A percentile compares a stretch with the other conserved stretches of the same genome.
phyloP scores from a whole-genome alignment of 2,888 invertebrate genomes.

The Trichopria drosophilae region DNA sequence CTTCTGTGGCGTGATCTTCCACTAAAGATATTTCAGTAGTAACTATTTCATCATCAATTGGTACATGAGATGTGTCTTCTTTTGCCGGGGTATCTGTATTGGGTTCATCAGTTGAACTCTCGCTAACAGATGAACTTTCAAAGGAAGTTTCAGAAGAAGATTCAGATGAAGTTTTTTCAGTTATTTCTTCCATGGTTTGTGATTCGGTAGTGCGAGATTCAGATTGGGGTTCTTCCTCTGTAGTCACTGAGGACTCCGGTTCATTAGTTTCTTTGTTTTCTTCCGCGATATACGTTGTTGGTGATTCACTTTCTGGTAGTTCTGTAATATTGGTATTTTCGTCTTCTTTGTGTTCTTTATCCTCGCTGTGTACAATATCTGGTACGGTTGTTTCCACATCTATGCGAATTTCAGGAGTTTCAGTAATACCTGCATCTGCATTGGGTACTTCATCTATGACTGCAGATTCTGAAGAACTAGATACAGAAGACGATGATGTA shows the following conservation, averaged over 20 bases:
- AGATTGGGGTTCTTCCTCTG: not conserved
- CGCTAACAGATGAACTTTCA: not conserved
- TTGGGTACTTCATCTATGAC: not conserved
- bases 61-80: conserved; percentile 18
- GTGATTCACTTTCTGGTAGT: too few relatives aligned
- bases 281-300: conserved; percentile 2
- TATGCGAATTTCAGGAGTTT: not conserved
- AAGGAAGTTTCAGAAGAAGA: not conserved
- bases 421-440: not conserved
- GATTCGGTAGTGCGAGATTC: not conserved
- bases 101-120: conserved; percentile 9
- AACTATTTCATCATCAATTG: conserved; percentile 20
- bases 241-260: too few relatives aligned
- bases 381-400: not conserved
- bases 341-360: too few relatives aligned
- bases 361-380: too few relatives aligned
- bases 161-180: conserved; percentile 7
- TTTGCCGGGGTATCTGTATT: conserved; percentile 15
- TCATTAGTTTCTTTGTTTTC: too few relatives aligned
- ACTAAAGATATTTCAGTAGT: too few relatives aligned
- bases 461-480: too few relatives aligned
- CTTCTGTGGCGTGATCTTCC: conserved; percentile 31
- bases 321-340: too few relatives aligned
- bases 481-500: too few relatives aligned
- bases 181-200: conserved; percentile 2